These are phyloP conservation scores for Etheostoma spectabile DNA, from an alignment of 2,113 vertebrate genomes.

Conservation along the genomic window DNA sequence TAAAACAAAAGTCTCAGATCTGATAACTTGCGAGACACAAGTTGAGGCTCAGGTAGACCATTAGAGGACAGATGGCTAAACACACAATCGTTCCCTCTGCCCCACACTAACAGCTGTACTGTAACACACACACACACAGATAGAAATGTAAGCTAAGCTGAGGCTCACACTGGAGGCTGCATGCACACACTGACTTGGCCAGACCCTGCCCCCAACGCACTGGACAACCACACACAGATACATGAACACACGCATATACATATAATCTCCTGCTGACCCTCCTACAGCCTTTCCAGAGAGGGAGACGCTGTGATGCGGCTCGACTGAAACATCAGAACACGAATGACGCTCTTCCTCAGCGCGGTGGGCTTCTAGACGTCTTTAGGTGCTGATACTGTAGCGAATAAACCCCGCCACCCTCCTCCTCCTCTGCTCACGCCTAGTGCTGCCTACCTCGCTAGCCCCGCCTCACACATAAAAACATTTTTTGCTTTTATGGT, in stretches of 20 bases:
- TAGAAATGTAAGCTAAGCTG: constrained; percentile 60
- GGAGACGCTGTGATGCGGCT: constrained; percentile 38
- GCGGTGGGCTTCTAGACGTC: constrained; percentile 64
- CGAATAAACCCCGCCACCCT: constrained; percentile 26
- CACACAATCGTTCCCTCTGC: constrained; percentile 8
- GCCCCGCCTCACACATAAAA: constrained; percentile 1
- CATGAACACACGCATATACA: constrained; percentile 10
- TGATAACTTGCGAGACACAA: not conserved
- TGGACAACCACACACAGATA: constrained; percentile 38
- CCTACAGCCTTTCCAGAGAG: constrained; percentile 58
- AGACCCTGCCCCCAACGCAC: constrained; percentile 62
- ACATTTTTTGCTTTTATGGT: constrained; percentile 10
- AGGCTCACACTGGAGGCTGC: constrained; percentile 72
- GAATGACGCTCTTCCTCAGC: constrained; percentile 44
- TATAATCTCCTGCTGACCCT: constrained; percentile 62
- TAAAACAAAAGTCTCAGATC: constrained; percentile 1
- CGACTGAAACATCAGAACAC: constrained; percentile 38
- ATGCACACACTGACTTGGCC: constrained; percentile 46
- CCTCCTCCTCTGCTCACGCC: constrained; percentile 22
- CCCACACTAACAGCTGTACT: constrained; percentile 27
- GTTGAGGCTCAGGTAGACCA: not conserved
- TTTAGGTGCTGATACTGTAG: constrained; percentile 78
- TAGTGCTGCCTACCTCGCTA: constrained; percentile 70
- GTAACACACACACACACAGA: constrained; percentile 34
- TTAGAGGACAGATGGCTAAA: not conserved